A percentile compares a stretch with the other conserved stretches of the same genome.
Conservation (phyloP, 2,797 vertebrate genomes). For the Schizothorax lantsangensis region DNA sequence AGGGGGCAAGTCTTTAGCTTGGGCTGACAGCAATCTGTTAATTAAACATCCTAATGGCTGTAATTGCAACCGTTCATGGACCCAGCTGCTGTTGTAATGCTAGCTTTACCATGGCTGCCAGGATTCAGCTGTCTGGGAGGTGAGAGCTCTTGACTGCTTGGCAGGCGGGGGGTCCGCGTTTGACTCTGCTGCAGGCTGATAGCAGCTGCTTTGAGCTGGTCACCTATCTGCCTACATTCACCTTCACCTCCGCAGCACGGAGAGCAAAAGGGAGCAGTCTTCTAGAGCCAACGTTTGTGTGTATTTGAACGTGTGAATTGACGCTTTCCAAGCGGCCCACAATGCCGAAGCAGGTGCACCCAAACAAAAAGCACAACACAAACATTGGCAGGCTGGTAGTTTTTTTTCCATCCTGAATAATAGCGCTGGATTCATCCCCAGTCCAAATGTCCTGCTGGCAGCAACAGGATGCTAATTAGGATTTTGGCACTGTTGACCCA, state of each 20-base stretch:
- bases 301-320: conserved; percentile 5
- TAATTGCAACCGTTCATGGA: conserved; percentile 80
- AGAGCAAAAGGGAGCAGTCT: conserved; percentile 10
- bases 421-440: conserved; percentile 31
- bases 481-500: conserved; percentile 60
- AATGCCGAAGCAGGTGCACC: conserved; percentile 66
- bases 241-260: conserved; percentile 55
- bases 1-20: conserved; percentile 62
- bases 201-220: conserved; percentile 64
- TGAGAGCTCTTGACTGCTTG: conserved; percentile 58
- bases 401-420: conserved; percentile 35
- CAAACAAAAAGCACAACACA: conserved; percentile 59
- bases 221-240: conserved; percentile 47
- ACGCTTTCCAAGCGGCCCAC: conserved; percentile 51
- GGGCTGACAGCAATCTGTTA: conserved; percentile 82
- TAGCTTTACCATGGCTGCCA: conserved; percentile 77
- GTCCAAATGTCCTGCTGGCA: conserved; percentile 63
- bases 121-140: conserved; percentile 63
- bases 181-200: conserved; percentile 65
- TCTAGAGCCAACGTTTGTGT: background rate
- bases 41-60: conserved; percentile 79
- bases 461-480: conserved; percentile 61
- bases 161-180: conserved; percentile 49
- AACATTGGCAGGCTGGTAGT: conserved; percentile 50
- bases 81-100: conserved; percentile 83